These are phyloP conservation scores for Cuculus canorus DNA, from an alignment of 2,797 vertebrate species.

Conservation along the genomic window DNA sequence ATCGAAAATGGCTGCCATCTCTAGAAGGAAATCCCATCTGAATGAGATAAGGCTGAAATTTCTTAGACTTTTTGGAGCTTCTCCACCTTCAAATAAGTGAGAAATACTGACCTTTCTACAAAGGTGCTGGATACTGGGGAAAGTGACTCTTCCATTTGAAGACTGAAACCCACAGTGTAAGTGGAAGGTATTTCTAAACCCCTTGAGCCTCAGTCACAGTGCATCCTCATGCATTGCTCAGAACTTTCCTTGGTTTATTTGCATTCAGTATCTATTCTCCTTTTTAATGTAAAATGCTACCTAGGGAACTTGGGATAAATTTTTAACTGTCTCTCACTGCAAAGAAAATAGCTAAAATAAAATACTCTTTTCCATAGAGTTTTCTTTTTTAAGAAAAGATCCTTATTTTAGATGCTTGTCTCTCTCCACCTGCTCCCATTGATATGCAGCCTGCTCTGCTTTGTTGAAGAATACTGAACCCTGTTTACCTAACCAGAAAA, in stretches of 20 bases:
- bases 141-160: background rate
- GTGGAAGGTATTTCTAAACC: background rate
- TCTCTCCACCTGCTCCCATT: background rate
- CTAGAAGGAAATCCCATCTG: background rate
- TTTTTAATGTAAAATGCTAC: background rate
- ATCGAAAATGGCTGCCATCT: background rate
- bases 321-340: background rate
- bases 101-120: background rate
- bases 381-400: background rate
- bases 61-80: background rate
- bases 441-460: background rate
- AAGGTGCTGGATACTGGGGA: background rate
- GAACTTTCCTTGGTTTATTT: background rate
- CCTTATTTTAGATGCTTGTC: background rate
- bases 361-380: background rate
- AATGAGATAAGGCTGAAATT: background rate
- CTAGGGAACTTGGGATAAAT: background rate
- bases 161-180: background rate
- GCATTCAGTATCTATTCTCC: background rate
- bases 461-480: background rate
- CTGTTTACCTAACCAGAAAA: background rate
- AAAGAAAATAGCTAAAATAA: slow-evolving; percentile 1
- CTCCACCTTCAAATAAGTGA: background rate
- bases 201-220: background rate
- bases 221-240: background rate